These are phyloP conservation scores for Hofmannophila pseudospretella DNA, from an alignment of 2,888 invertebrate genomes.

Conservation along the genomic window DNA sequence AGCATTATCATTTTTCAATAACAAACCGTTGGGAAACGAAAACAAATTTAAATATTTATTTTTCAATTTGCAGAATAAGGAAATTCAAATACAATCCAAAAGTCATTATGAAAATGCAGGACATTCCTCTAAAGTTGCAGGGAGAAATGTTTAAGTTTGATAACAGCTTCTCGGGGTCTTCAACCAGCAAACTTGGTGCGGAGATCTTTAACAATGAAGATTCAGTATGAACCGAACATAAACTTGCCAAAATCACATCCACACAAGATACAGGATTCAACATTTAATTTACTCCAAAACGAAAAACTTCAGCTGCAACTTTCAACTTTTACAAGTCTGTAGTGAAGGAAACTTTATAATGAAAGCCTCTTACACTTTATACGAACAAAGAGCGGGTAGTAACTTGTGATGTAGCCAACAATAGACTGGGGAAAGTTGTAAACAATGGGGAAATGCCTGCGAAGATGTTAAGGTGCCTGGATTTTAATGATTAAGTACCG, in stretches of 20 bases:
- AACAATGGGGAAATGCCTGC: constrained; percentile 20
- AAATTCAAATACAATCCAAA: neutral
- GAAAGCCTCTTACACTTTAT: constrained; percentile 32
- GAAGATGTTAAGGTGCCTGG: constrained; percentile 4
- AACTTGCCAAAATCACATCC: too few species aligned
- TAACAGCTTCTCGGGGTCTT: too few species aligned
- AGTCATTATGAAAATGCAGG: constrained; percentile 3
- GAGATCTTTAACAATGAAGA: too few species aligned
- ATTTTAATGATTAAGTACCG: constrained; percentile 4
- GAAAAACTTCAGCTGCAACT: constrained; percentile 7
- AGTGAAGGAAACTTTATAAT: constrained; percentile 35
- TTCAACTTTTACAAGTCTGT: constrained; percentile 11
- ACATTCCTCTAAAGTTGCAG: neutral
- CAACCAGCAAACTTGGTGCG: too few species aligned
- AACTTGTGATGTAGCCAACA: constrained; percentile 18
- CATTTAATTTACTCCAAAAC: constrained; percentile 1
- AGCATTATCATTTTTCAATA: too few species aligned
- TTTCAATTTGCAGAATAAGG: too few species aligned
- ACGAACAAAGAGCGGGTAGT: constrained; percentile 18
- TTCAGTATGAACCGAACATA: too few species aligned
- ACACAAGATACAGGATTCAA: neutral
- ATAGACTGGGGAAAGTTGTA: constrained; percentile 19
- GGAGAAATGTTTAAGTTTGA: too few species aligned
- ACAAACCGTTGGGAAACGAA: too few species aligned
- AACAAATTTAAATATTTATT: too few species aligned